Base-by-base conservation (phyloP, 2,113 vertebrate genomes). In the Calonectris borealis region DNA sequence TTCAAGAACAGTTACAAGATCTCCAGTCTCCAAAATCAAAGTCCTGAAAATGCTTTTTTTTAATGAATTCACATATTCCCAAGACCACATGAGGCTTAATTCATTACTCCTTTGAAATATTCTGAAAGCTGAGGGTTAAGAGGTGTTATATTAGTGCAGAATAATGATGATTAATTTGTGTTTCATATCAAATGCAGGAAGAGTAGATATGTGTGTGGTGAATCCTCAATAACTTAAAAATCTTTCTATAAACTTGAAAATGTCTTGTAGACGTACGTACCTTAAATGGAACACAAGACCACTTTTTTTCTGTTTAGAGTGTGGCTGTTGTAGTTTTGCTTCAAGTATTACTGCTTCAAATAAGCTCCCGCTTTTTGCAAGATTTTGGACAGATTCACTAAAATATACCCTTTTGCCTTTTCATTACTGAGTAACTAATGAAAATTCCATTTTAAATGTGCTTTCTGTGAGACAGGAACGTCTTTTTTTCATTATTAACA, bases 161-260 rank as follows among this genome's bases (percentile, higher is more conserved):
- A 73, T 96, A 95, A 97, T 85, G 77, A 82, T 87, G 91, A 97
- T 96, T 70, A 73, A 97, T 95, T 66, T 85, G 42, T 77, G 29
- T 83, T 93, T 70, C 1, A 0, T 73, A 91, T 80, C 89, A 93
- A 87, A 77, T 58, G 62, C 48, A 86, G 58, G 24, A 82, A 42
- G 46, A 76, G 13, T 17, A 72, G 77, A 57, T 55, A 19, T 2
- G 3, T 25, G 27, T 77, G 73, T 27, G 70, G 29, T 8, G 78
- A 80, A 91, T 65, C 54, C 69, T 72, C n/a, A 70, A 2, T 21
- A 64, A 70, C 69, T 78, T 29, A 10, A 85, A 80, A 90, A 64
- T 91, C 25, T 44, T 92, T 51, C 61, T 60, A 7, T 36, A 70
- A 91, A 70, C 17, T 40, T 54, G 27, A 73, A 87, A 85, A 46